Conservation (phyloP, 2,797 vertebrate species). For the Sorex maritimensis region DNA sequence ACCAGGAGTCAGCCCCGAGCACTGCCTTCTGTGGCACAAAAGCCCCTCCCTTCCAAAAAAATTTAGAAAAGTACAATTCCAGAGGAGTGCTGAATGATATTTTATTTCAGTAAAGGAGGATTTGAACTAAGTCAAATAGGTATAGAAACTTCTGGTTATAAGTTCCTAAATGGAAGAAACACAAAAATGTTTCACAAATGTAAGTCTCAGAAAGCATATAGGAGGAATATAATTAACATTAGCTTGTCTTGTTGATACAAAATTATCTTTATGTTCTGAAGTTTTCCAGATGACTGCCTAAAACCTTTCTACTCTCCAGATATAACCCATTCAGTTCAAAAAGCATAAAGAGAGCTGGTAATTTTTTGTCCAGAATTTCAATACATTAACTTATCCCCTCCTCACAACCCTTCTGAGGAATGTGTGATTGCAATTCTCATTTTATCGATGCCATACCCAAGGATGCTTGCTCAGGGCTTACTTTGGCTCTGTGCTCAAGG, state of each 20-base stretch:
- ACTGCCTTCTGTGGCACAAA: too few species aligned
- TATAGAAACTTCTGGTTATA: neutral
- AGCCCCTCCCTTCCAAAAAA: too few species aligned
- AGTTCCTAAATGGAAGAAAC: too few species aligned
- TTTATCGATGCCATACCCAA: neutral
- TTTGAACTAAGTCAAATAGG: too few species aligned
- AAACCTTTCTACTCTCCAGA: conserved; percentile 1
- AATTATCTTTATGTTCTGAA: conserved; percentile 1
- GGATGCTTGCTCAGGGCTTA: too few species aligned
- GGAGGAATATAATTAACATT: neutral
- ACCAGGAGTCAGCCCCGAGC: too few species aligned
- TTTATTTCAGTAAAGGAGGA: too few species aligned
- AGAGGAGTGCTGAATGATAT: too few species aligned
- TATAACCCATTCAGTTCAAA: neutral
- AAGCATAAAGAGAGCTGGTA: neutral
- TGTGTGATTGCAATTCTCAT: neutral
- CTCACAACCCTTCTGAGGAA: neutral
- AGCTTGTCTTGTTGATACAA: neutral
- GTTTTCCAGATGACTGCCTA: neutral
- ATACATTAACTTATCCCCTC: neutral
- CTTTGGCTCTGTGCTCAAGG: too few species aligned
- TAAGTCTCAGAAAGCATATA: neutral
- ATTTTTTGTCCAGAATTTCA: neutral
- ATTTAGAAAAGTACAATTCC: too few species aligned
- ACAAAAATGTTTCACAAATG: neutral